These are phyloP conservation scores for Thymelicus lineola DNA, from an alignment of 2,888 invertebrate species.

Conservation along the genomic window DNA sequence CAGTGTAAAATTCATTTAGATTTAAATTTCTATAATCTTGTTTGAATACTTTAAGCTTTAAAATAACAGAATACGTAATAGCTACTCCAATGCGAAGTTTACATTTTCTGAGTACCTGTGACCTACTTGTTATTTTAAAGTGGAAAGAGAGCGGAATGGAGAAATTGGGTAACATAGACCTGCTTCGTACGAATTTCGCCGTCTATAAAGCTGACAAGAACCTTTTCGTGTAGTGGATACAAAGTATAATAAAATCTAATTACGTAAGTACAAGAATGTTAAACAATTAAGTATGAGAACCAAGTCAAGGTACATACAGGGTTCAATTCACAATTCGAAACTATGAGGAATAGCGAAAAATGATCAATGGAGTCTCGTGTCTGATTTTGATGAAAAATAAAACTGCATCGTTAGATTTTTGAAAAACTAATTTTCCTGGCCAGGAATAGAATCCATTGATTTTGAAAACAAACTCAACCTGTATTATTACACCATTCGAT, in stretches of 20 bases:
- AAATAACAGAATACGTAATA: conserved; percentile 3
- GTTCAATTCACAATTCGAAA: too few species aligned
- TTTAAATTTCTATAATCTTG: neutral
- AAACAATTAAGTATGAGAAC: too few species aligned
- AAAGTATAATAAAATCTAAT: conserved; percentile 9
- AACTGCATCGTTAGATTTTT: too few species aligned
- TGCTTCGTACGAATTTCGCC: neutral
- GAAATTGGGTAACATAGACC: conserved; percentile 17
- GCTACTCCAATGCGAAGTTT: conserved; percentile 1
- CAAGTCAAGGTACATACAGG: too few species aligned
- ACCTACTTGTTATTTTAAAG: conserved; percentile 28
- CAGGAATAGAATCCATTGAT: too few species aligned
- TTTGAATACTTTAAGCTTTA: neutral
- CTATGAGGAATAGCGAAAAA: too few species aligned
- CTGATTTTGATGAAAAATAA: too few species aligned
- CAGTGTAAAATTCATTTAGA: neutral
- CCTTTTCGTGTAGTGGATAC: neutral
- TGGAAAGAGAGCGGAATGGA: conserved; percentile 15
- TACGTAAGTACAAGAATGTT: neutral
- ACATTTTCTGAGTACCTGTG: conserved; percentile 14
- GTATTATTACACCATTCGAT: too few species aligned
- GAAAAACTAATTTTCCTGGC: too few species aligned
- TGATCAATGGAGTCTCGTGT: too few species aligned
- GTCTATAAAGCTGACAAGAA: conserved; percentile 11
- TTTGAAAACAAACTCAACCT: too few species aligned